Base-by-base conservation (phyloP, 2,888 invertebrate species). In the Lasioglossum figueresi region DNA sequence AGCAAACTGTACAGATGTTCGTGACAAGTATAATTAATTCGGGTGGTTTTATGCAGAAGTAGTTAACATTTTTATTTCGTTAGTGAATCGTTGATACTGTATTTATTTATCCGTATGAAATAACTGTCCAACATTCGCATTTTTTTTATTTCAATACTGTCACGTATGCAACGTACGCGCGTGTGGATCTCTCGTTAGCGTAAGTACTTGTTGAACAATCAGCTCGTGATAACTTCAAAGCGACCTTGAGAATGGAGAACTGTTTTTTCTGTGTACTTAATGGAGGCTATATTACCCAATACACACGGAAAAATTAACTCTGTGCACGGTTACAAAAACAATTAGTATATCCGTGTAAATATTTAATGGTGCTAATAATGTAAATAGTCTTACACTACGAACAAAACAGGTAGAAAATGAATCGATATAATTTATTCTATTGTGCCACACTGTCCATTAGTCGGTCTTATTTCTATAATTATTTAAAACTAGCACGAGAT, bases 181-280 rank as follows among this genome's bases (percentile, higher is more conserved):
- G 31, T 31, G 31, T 19, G 31, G 1, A 12, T 63, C 63, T 40
- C 37, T 59, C 34, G 43, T 37, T 75, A 19, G 66, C 14, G 45
- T 27, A 23, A 37, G 56, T 77, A 82, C 45, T 59, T 82, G 71
- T 59, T 59, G 27, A 84, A 63, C 56, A 45, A 23, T 70, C 31
- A 34, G 56, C 37, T 52, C n/a, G 6, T 23, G 8, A 34, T 52
- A 1, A 12, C 40, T 45, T 27, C 10, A 43, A 72, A 31, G 27
- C 4, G 37, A 12, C 10, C 16, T 23, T 31, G 59, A 66, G 34
- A 71, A 81, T 19, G 31, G 27, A 71, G 43, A 3, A 16, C 16
- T n/a, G 31, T n/a, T 48, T 63, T 31, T 10, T 40, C 4, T 8
- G n/a, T 0, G 19, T 68, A n/a, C 2, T 14, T 31, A 16, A 23